Conservation (phyloP, 1,140 invertebrate species). For the Trichonephila clavipes region DNA sequence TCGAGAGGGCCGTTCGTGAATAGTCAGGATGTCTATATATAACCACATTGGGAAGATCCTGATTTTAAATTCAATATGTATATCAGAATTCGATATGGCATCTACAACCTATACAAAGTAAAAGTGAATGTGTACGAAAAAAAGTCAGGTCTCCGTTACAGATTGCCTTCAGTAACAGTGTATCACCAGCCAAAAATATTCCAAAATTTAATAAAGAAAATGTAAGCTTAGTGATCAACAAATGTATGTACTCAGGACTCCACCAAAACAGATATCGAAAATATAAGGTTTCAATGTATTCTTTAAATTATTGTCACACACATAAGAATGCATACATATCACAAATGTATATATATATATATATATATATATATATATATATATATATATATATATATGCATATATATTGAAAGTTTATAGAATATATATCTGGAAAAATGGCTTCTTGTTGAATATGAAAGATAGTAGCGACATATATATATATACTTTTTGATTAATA, state of each 20-base stretch:
- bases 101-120: neutral
- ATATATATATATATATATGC: too few relatives aligned
- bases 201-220: neutral
- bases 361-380: too few relatives aligned
- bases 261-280: neutral
- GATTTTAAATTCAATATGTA: constrained; percentile 25
- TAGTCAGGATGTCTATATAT: neutral
- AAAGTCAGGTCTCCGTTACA: neutral
- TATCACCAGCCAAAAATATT: neutral
- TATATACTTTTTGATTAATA: too few relatives aligned
- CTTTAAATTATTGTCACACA: neutral
- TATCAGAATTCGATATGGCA: constrained; percentile 46
- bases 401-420: neutral
- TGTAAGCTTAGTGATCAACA: constrained; percentile 19
- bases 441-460: too few relatives aligned
- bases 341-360: too few relatives aligned
- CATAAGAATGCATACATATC: neutral
- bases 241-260: neutral
- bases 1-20: neutral
- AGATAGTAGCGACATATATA: too few relatives aligned
- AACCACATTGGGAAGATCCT: neutral
- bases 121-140: constrained; percentile 3
- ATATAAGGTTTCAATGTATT: neutral
- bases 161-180: constrained; percentile 14
- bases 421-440: neutral